Evolutionary conservation across 1,140 invertebrate species (phyloP), one percentile per base, ranked within the genome.

Genomic region (Drosophila parabipectinata): DNA sequence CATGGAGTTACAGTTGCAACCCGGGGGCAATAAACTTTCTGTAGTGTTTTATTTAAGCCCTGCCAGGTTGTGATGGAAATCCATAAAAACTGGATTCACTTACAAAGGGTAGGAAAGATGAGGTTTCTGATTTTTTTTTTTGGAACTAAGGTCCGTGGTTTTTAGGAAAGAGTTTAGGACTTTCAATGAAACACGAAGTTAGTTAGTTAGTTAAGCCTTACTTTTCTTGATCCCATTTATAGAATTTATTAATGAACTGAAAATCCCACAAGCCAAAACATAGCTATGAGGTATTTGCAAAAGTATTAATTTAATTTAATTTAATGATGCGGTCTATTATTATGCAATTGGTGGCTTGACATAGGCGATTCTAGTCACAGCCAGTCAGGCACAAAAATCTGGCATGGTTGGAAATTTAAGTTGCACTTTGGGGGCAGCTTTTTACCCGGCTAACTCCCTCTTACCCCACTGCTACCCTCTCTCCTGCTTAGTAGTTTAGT

Each of bases 1-100:
- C 26, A 54, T 24, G 15, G 26, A 14, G 34, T 10, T 6, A 34
- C 34, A 30, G 14, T 32, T 12, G 30, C 5, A 12, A 18, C 4
- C 14, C 7, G 39, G 48, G 66, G 66, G 66, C 66, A 69, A 69
- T 39, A 50, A 69, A 69, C 66, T 34, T 10, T 28, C 4, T 44
- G 41, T 4, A 14, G 3, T 2, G 3, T 2, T 44, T 44, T 37
- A 3, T 44, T 18, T 44, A 18, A 18, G 41, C 41, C 41, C 12
- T 37, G 4, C 1, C n/a, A 12, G 3, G 34, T 6, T 37, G 55
- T 37, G 8, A 26, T 57, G 45, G 66, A 18, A 44, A 44, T 47
- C 18, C 18, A 21, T 47, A 44, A 44, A 44, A 44, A 44, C 4
- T 2, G 41, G 10, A 4, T 6, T 37, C 0, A 12, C 4, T 10